Evolutionary conservation across 2,113 vertebrate species (phyloP).

Genomic region (Colistium nudipinnis): DNA sequence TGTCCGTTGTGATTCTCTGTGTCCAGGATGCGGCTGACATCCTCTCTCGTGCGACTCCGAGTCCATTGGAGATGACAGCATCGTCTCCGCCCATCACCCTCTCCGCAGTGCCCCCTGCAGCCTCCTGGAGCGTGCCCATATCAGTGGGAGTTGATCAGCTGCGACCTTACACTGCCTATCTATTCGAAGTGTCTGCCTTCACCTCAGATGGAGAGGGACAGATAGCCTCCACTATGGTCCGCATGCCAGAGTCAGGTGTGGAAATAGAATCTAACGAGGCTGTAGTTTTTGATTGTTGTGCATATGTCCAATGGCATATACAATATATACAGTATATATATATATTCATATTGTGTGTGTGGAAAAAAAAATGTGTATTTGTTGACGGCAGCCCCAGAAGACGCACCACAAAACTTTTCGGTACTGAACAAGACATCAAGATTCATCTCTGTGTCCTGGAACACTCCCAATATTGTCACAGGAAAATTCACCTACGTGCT

Average conservation of each 20-base stretch:
- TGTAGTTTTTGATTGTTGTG: neutral
- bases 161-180: conserved; percentile 91
- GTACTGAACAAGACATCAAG: conserved; percentile 86
- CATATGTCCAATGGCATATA: too few relatives aligned
- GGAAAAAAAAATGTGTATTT: conserved; percentile 15
- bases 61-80: conserved; percentile 84
- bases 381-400: conserved; percentile 88
- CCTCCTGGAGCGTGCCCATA: conserved; percentile 91
- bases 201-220: conserved; percentile 93
- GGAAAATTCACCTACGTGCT: conserved; percentile 91
- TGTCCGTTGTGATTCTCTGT: conserved; percentile 15
- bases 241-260: conserved; percentile 94
- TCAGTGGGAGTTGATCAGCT: conserved; percentile 89
- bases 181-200: conserved; percentile 97
- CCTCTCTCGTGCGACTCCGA: conserved; percentile 90
- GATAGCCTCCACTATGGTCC: conserved; percentile 91
- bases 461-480: conserved; percentile 86
- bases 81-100: conserved; percentile 71
- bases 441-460: conserved; percentile 88
- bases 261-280: neutral
- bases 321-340: too few relatives aligned
- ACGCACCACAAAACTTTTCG: conserved; percentile 87
- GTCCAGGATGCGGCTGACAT: conserved; percentile 92
- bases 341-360: neutral
- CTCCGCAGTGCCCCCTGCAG: conserved; percentile 79